Base-by-base conservation (phyloP, 1,140 invertebrate genomes). In the Goniozus legneri region DNA sequence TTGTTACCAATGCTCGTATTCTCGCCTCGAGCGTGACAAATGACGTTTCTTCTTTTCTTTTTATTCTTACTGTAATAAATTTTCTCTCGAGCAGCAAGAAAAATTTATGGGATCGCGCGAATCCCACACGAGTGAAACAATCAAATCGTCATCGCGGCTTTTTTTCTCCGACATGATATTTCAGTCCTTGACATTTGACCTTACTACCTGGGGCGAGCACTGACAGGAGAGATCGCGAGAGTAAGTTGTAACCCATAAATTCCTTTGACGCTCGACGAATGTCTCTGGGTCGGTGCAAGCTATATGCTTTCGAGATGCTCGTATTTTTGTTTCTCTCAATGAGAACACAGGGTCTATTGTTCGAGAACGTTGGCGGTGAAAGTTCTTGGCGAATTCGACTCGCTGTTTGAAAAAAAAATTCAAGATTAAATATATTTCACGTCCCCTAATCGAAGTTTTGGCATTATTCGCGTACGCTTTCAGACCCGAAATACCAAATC, bases 171-270 rank as follows among this genome's bases (percentile, higher is more conserved):
- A n/a, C n/a, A n/a, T n/a, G n/a, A n/a, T n/a, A n/a, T n/a, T n/a
- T n/a, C n/a, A n/a, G n/a, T n/a, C n/a, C n/a, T n/a, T n/a, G n/a
- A 36, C 48, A 54, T 47, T 47, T 54, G 52, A 50, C 47, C 49
- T 41, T 20, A 47, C 48, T 54, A 54, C 48, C 52, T 51, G 52
- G 33, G 52, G 52, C 10, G 52, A 19, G 13, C 43, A 40, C 38
- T 40, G 34, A 41, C 42, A 35, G 41, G 20, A n/a, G 51, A 27
- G 31, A 40, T 40, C 27, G 31, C 18, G 36, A 44, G 52, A 52
- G 52, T 47, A 46, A 56, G 51, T 56, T 54, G 47, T 54, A 50
- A 40, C 41, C 44, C 51, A 52, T 56, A 56, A 54, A 56, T 56
- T 39, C 16, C 43, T 22, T 18, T 8, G 51, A 33, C 51, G 39